Evolutionary conservation across 2,113 vertebrate genomes (phyloP).

Genomic region (Megaptera novaeangliae): DNA sequence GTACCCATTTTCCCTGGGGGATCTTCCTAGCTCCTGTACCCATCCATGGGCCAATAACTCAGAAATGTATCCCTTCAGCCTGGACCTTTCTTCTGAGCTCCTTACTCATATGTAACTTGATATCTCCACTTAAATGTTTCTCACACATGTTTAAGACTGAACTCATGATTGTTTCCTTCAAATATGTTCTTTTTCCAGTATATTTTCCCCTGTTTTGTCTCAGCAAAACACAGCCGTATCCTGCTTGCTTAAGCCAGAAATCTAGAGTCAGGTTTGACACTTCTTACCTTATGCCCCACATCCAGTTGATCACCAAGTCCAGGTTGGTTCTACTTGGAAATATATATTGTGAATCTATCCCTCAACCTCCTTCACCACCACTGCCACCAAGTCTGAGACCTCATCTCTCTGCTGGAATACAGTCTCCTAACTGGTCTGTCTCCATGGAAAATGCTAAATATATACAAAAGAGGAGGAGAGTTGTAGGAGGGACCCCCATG

Average conservation of each 20-base stretch:
- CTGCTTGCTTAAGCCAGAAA: not conserved
- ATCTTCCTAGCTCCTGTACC: not conserved
- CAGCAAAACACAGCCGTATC: not conserved
- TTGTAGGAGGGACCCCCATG: too few relatives aligned
- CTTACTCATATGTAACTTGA: not conserved
- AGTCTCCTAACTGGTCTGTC: not conserved
- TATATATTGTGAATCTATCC: not conserved
- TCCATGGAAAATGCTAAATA: not conserved
- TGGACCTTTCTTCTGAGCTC: not conserved
- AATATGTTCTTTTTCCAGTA: not conserved
- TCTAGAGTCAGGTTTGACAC: not conserved
- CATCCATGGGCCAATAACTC: not conserved
- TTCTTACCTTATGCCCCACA: not conserved
- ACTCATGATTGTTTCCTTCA: not conserved
- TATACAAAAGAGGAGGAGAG: not conserved
- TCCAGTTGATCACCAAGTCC: not conserved
- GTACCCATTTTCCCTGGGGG: not conserved
- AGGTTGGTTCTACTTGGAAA: not conserved
- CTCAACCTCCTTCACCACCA: not conserved
- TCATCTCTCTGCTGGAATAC: not conserved
- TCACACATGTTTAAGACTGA: not conserved
- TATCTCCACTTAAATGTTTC: not conserved
- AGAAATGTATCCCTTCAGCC: not conserved
- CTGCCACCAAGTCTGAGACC: not conserved
- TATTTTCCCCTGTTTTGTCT: not conserved